Evolutionary conservation across 2,797 vertebrate genomes (phyloP), one percentile per base, ranked within the genome.

Genomic region (Steatocranus sp.): DNA sequence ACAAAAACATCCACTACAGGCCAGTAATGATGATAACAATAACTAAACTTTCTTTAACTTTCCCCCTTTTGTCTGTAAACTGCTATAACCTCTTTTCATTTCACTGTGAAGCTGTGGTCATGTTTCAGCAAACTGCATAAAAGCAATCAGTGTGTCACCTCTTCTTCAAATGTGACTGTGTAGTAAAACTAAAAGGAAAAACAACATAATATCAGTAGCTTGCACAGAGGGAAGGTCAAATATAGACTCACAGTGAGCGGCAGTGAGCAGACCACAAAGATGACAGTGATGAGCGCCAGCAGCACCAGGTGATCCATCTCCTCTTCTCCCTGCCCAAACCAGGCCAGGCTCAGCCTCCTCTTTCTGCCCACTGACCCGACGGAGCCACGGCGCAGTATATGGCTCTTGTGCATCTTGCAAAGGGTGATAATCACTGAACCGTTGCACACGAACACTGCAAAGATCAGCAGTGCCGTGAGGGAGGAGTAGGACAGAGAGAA

Each of bases 251-350:
- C 98, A 17, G 96, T 97, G 50, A 98, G 97, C 0, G 98, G 98
- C 86, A 98, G 91, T 2, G 97, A 97, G 91, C 97, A 98, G 86
- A 98, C 94, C 5, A 96, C 96, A 50, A 98, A 98, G 94, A 97
- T 96, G 87, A 94, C 78, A 0, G 98, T 98, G 95, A 98, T 98
- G 88, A 97, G 95, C 0, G 95, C 97, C 94, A 98, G 92, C 77
- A 98, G 93, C 78, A 98, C 92, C 80, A 98, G 91, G 84, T 98
- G 95, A 85, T 98, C 97, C 75, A 97, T 88, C 85, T 98, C 98
- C 8, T 97, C 97, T 46, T 98, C 97, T 0, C 97, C 94, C 1
- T 94, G 92, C 4, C 95, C 94, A 43, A 97, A 96, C 96, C 95
- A 96, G 77, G 94, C 91, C 88, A 94, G 85, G 86, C 90, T 95